These are phyloP conservation scores for Acanthaster planci DNA, from an alignment of 35 echinoderm and acorn worm species.

Conservation along the genomic window DNA sequence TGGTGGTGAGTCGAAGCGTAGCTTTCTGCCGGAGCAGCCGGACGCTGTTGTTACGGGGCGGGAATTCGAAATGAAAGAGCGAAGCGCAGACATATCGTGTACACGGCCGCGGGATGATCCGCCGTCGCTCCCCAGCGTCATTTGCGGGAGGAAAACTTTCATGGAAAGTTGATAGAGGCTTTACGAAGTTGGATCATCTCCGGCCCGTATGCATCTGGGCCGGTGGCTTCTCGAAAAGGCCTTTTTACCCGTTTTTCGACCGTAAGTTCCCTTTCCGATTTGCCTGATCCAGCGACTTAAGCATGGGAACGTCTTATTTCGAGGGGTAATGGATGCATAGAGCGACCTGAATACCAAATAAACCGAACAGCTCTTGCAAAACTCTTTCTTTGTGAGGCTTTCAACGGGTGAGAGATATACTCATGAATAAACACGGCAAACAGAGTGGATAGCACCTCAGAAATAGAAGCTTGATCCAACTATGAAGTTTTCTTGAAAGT, in stretches of 20 bases:
- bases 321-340: no score
- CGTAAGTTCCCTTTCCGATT: neutral
- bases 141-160: conserved; percentile 22
- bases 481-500: no score
- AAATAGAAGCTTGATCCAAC: no score
- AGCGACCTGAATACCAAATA: no score
- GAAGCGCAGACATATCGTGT: neutral
- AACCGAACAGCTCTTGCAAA: no score
- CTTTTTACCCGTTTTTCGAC: neutral
- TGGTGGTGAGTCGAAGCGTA: neutral
- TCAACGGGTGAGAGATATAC: no score
- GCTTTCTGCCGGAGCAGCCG: neutral
- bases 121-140: neutral
- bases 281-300: neutral
- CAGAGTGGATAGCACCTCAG: no score
- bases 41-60: neutral
- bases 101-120: neutral
- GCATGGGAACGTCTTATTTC: neutral
- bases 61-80: neutral
- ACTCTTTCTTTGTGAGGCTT: no score
- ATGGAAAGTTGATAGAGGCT: conserved; percentile 23
- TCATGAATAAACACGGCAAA: no score
- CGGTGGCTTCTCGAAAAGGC: neutral
- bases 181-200: neutral
- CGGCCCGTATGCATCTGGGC: neutral